phyloP scores from a whole-genome alignment of 2,888 invertebrate species.

The Mythimna pallens region DNA sequence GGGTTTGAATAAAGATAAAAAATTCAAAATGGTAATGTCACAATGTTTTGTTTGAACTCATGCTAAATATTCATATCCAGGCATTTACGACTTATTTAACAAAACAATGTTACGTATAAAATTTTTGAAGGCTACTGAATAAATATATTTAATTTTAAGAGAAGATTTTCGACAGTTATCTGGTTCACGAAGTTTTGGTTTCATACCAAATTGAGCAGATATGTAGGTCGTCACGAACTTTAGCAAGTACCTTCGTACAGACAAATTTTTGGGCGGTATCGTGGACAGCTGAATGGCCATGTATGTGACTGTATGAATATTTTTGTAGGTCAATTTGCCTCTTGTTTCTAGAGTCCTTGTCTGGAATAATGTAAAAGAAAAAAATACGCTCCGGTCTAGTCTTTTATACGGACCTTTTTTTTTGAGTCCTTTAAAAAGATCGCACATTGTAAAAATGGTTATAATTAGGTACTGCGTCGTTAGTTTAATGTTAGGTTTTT shows the following conservation, averaged over 20 bases:
- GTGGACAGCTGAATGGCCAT: slow-evolving; percentile 33
- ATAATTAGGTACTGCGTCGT: neutral
- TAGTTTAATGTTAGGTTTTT: neutral
- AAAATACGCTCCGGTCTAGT: neutral
- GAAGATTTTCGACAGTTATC: slow-evolving; percentile 14
- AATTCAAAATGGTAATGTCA: slow-evolving; percentile 33
- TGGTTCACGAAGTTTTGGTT: slow-evolving; percentile 24
- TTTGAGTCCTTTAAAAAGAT: neutral
- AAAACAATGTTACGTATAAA: slow-evolving; percentile 4
- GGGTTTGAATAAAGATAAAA: slow-evolving; percentile 54
- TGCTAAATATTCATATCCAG: slow-evolving; percentile 51
- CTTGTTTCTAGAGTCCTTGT: slow-evolving; percentile 22
- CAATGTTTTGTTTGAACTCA: slow-evolving; percentile 40
- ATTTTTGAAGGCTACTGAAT: neutral
- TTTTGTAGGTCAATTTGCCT: slow-evolving; percentile 37
- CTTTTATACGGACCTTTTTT: neutral
- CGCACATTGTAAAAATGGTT: neutral
- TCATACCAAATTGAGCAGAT: slow-evolving; percentile 10
- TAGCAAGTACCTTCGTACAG: slow-evolving; percentile 13
- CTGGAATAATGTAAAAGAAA: neutral
- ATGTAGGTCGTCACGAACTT: slow-evolving; percentile 32
- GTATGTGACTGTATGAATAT: slow-evolving; percentile 46
- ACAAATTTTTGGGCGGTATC: slow-evolving; percentile 25
- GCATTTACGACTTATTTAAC: slow-evolving; percentile 46
- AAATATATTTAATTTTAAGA: slow-evolving; percentile 17